A percentile compares a stretch with the other conserved stretches of the same genome.
Evolutionary conservation across 2,888 invertebrate genomes (phyloP).

Genomic region (Parnassius apollo): DNA sequence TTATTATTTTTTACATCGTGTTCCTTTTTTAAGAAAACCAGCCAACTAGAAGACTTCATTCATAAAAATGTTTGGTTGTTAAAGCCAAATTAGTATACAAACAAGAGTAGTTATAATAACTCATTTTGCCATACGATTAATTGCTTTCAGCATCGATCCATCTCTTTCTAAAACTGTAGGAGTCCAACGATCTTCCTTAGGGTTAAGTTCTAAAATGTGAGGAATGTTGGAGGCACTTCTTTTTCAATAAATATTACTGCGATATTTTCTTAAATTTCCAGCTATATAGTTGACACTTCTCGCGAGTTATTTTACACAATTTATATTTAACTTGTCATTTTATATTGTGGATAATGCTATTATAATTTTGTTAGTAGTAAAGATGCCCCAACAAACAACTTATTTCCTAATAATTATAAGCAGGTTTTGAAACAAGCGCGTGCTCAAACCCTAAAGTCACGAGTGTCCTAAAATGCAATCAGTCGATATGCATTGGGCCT

Average conservation of each 20-base stretch:
- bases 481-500: neutral
- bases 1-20: too few relatives aligned
- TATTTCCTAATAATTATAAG: slow-evolving; percentile 35
- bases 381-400: slow-evolving; percentile 11
- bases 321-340: slow-evolving; percentile 9
- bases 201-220: slow-evolving; percentile 24
- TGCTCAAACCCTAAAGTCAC: slow-evolving; percentile 41
- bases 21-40: too few relatives aligned
- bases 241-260: slow-evolving; percentile 56
- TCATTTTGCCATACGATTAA: slow-evolving; percentile 80
- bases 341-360: slow-evolving; percentile 20
- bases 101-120: slow-evolving; percentile 31
- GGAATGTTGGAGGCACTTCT: slow-evolving; percentile 31
- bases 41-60: too few relatives aligned
- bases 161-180: slow-evolving; percentile 74
- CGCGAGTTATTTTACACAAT: slow-evolving; percentile 16
- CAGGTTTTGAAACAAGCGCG: slow-evolving; percentile 38
- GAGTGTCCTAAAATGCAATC: slow-evolving; percentile 36
- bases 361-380: slow-evolving; percentile 14
- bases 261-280: slow-evolving; percentile 66
- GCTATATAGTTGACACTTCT: slow-evolving; percentile 61
- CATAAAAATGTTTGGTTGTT: too few relatives aligned
- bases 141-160: slow-evolving; percentile 72
- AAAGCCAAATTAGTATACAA: too few relatives aligned
- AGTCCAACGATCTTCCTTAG: slow-evolving; percentile 60